Percentiles rank a stretch among this genome's conserved stretches.
Conservation (phyloP, 2,797 vertebrate genomes). For the Scolopax rusticola region DNA sequence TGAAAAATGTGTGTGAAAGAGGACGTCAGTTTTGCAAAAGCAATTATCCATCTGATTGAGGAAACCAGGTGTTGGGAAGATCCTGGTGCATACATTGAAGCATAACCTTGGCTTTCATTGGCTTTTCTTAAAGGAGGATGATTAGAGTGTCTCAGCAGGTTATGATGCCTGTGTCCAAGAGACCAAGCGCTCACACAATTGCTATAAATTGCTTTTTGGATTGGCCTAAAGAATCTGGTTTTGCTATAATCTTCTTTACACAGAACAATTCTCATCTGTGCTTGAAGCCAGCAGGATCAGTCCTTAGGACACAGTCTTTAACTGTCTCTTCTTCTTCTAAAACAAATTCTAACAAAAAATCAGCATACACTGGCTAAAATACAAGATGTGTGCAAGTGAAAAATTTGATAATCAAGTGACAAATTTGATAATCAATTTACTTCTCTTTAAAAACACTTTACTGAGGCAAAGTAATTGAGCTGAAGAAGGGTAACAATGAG, state of each 20-base stretch:
- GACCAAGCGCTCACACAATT: neutral
- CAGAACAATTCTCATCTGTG: neutral
- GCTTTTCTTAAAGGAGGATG: neutral
- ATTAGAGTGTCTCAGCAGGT: neutral
- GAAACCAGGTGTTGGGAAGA: neutral
- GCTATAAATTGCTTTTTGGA: neutral
- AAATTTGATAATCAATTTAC: neutral
- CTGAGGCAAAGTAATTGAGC: neutral
- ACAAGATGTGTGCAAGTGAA: neutral
- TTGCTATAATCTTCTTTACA: neutral
- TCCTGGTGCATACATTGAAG: neutral
- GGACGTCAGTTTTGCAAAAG: neutral
- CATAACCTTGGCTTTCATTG: neutral
- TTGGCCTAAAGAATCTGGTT: neutral
- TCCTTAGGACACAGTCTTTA: neutral
- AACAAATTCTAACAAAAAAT: neutral
- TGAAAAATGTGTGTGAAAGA: neutral
- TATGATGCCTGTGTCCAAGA: neutral
- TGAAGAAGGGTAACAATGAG: neutral
- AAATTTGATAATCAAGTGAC: neutral
- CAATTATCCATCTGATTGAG: neutral
- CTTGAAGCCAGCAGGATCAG: neutral
- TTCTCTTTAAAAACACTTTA: neutral
- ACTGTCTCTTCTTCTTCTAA: neutral
- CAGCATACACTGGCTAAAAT: neutral